These are phyloP conservation scores for Myripristis jacobus DNA, from an alignment of 2,797 vertebrate genomes.

Conservation along the genomic window DNA sequence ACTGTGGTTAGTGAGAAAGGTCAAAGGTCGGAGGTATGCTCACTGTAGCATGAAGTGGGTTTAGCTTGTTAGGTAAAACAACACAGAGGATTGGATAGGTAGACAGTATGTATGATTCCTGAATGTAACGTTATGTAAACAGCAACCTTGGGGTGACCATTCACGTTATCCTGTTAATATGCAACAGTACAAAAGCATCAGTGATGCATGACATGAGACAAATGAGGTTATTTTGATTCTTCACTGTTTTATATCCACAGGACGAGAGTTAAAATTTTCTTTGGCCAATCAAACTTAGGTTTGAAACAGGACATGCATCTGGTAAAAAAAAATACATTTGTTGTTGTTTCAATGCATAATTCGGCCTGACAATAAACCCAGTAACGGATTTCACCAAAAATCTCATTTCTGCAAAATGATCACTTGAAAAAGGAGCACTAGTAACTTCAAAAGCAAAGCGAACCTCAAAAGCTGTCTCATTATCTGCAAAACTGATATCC, in stretches of 20 bases:
- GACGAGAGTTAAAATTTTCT: background rate
- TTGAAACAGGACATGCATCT: background rate
- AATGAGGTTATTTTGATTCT: background rate
- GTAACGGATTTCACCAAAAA: background rate
- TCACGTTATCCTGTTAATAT: background rate
- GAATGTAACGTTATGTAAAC: background rate
- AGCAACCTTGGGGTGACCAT: background rate
- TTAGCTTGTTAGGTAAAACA: conserved; percentile 22
- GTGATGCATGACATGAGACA: too few species aligned
- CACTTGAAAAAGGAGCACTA: background rate
- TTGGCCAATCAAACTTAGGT: background rate
- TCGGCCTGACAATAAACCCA: background rate
- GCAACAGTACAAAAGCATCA: background rate
- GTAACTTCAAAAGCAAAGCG: background rate
- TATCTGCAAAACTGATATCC: background rate
- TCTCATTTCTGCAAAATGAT: too few species aligned
- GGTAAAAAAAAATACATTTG: background rate
- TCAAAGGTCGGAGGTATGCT: conserved; percentile 32
- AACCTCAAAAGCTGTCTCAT: background rate
- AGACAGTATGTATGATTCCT: background rate
- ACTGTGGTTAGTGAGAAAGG: conserved; percentile 71
- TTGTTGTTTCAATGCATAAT: background rate
- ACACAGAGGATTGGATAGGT: background rate
- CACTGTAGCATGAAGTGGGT: background rate
- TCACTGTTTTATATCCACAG: background rate